Evolutionary conservation across 2,888 invertebrate genomes (phyloP).

Genomic region (Nemotelus pantherinus): DNA sequence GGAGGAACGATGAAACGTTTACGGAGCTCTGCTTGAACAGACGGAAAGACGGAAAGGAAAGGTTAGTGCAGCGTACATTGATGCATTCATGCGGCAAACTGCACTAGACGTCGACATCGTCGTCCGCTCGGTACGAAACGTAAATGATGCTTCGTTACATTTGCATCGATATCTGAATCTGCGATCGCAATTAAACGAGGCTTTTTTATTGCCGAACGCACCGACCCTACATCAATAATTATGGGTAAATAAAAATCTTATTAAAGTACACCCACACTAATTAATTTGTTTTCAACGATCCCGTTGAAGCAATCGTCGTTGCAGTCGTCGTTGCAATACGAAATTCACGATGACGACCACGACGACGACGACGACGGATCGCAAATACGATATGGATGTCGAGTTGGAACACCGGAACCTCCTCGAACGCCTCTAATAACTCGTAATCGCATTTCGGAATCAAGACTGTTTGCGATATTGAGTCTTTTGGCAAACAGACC

Average conservation of each 20-base stretch:
- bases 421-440: constrained; percentile 46
- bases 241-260: constrained; percentile 45
- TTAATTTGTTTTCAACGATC: constrained; percentile 43
- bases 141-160: constrained; percentile 33
- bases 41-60: neutral
- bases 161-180: constrained; percentile 45
- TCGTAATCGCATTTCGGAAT: constrained; percentile 42
- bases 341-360: neutral
- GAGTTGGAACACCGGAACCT: constrained; percentile 20
- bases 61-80: neutral
- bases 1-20: neutral
- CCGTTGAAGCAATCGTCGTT: neutral
- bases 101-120: constrained; percentile 3
- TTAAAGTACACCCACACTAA: constrained; percentile 47
- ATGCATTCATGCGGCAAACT: neutral
- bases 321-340: neutral
- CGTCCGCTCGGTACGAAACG: neutral
- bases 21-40: neutral
- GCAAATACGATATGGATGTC: constrained; percentile 15
- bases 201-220: constrained; percentile 21
- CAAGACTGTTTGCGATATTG: constrained; percentile 38
- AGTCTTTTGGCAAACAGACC: constrained; percentile 27
- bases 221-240: constrained; percentile 42
- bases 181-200: constrained; percentile 44
- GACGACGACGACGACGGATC: constrained; percentile 14